Base-by-base conservation (phyloP, 2,797 vertebrate genomes). In the Selene dorsalis region DNA sequence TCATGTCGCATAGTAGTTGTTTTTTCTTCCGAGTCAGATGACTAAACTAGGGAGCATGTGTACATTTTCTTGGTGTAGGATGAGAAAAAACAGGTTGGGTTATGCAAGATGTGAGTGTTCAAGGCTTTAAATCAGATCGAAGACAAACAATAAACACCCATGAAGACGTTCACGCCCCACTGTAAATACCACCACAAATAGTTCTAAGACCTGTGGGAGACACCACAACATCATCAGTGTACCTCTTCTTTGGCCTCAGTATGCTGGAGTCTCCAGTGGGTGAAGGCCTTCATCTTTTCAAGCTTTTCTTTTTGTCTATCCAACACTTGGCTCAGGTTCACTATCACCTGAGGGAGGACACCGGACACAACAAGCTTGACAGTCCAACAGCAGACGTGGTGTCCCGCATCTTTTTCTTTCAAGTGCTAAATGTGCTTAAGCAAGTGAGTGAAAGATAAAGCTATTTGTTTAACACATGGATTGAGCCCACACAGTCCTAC, bases 281-380 rank as follows among this genome's bases (percentile, higher is more conserved):
- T 95, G 91, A 99, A 97, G 24, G 79, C 93, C 85, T 88, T 96
- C 96, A 97, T 97, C 89, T 97, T 85, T 84, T 97, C 96, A 83
- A 89, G 78, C 85, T 94, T 96, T 77, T 97, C 95, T 89, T 96
- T 97, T 75, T 98, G 96, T 84, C 94, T 96, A 84, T 97, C 94
- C 89, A 97, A 80, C 45, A 96, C 95, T 66, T 93, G 91, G 55
- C 92, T 96, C 91, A 99, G 94, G 87, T 96, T 97, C 75, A 82
- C 80, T 62, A 99, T 98, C 80, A 98, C 95, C 98, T 99, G 89
- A 28, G 84, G 41, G 60, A 75, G 35, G n/a, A 77, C 17, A 78
- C 28, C n/a, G 63, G 24, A 73, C 39, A 69, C 62, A 84, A 48
- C 43, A 67, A 41, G 17, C 10, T 8, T 6, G 2, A 47, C 10